These are phyloP conservation scores for Biston stratarius DNA, from an alignment of 2,888 invertebrate species.

Conservation along the genomic window DNA sequence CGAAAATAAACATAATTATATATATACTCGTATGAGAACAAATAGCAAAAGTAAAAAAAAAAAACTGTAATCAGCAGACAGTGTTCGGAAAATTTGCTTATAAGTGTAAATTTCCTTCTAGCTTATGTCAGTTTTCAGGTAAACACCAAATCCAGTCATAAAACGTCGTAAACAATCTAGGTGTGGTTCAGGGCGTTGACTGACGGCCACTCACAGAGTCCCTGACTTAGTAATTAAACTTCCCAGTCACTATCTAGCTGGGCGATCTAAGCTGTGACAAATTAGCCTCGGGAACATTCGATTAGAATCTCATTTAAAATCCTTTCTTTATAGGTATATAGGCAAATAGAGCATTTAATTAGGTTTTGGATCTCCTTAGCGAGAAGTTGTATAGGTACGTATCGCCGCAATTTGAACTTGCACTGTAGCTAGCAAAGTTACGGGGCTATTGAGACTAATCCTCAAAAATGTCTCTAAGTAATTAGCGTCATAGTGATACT, in stretches of 20 bases:
- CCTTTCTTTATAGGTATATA: neutral
- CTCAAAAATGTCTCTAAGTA: no score
- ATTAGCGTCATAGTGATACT: no score
- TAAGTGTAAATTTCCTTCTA: neutral
- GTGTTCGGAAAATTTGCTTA: neutral
- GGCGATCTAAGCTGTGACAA: slow-evolving; percentile 62
- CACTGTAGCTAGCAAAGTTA: no score
- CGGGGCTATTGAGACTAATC: no score
- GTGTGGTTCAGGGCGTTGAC: neutral
- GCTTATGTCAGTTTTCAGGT: neutral
- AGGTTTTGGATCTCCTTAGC: no score
- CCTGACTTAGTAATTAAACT: slow-evolving; percentile 65
- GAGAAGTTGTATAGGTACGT: neutral
- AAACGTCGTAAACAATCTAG: slow-evolving; percentile 16
- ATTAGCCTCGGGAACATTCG: slow-evolving; percentile 46
- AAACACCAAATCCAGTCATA: slow-evolving; percentile 17
- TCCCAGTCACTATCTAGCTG: slow-evolving; percentile 52
- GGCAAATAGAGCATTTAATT: neutral
- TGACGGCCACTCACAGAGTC: slow-evolving; percentile 10
- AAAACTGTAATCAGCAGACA: no score
- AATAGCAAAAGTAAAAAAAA: no score
- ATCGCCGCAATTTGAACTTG: neutral
- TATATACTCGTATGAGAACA: no score
- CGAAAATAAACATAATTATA: no score
- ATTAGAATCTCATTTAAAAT: slow-evolving; percentile 45